Evolutionary conservation across 2,797 vertebrate genomes (phyloP), one percentile per base, ranked within the genome.

Genomic region (Syngnathus rostellatus): DNA sequence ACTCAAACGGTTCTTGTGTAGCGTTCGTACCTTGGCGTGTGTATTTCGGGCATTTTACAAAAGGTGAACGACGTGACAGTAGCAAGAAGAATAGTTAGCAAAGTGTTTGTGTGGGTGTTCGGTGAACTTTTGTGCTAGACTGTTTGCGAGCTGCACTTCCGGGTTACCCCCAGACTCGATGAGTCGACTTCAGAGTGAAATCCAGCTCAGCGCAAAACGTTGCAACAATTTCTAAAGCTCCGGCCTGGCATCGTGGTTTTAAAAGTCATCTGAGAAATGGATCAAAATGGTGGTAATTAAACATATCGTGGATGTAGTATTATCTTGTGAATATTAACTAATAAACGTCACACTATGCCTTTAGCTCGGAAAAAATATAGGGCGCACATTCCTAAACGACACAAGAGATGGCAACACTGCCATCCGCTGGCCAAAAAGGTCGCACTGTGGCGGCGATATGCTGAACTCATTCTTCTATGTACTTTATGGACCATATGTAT

Each of bases 11-110:
- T 6, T 21, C 46, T 5, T 5, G 16, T 53, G 50, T 53, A 9
- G 43, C 11, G 37, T 4, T 21, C 78, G 80, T 70, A 88, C 86
- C 80, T 76, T 6, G n/a, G 23, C 46, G n/a, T 69, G 21, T 73
- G 74, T 58, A 58, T 43, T 61, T 83, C 78, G 14, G 73, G 83
- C 86, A 87, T 88, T 17, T 70, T 75, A 37, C 11, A 45, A 48
- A 0, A 17, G 2, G 31, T 0, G 62, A 37, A 57, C 11, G 21
- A 12, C 21, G 23, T 55, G 6, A 14, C 12, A 17, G 6, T 58
- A 2, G 55, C 55, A 31, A 58, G 55, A 37, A 58, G 8, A 37
- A 37, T 14, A 8, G 25, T 16, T 16, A 8, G 14, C 1, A 53
- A 0, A 5, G 5, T n/a, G 31, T 16, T 10, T 46, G 6, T 16